Evolutionary conservation across 1,140 invertebrate genomes (phyloP).

Genomic region (Maniola jurtina): DNA sequence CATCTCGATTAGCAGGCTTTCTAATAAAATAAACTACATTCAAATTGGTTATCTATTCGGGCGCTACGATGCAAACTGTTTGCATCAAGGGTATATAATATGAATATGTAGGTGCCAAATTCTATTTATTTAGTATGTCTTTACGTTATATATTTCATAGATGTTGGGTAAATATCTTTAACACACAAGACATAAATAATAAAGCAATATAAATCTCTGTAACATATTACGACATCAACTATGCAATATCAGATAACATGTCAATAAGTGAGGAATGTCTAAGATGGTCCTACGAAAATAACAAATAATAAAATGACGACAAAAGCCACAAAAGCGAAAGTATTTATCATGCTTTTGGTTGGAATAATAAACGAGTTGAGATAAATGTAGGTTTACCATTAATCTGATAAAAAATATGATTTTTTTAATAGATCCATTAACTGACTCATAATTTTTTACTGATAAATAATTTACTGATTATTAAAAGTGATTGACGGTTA

Average conservation of each 20-base stretch:
- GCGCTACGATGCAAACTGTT: too few relatives aligned
- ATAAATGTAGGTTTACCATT: background rate
- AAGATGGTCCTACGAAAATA: background rate
- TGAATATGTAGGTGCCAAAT: too few relatives aligned
- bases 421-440: background rate
- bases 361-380: slow-evolving; percentile 3
- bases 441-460: background rate
- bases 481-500: background rate
- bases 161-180: too few relatives aligned
- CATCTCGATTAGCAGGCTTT: too few relatives aligned
- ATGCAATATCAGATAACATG: background rate
- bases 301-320: slow-evolving; percentile 7
- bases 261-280: background rate
- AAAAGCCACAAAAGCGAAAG: slow-evolving; percentile 14
- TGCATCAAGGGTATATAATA: too few relatives aligned
- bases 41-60: too few relatives aligned
- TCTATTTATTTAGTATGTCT: too few relatives aligned
- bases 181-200: too few relatives aligned
- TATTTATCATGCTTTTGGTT: slow-evolving; percentile 11
- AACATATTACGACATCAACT: background rate
- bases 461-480: background rate
- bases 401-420: background rate
- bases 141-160: too few relatives aligned
- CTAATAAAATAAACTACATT: too few relatives aligned
- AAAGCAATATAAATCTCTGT: too few relatives aligned